Evolutionary conservation across 2,797 vertebrate genomes (phyloP).

Genomic region (Syngnathus rostellatus): DNA sequence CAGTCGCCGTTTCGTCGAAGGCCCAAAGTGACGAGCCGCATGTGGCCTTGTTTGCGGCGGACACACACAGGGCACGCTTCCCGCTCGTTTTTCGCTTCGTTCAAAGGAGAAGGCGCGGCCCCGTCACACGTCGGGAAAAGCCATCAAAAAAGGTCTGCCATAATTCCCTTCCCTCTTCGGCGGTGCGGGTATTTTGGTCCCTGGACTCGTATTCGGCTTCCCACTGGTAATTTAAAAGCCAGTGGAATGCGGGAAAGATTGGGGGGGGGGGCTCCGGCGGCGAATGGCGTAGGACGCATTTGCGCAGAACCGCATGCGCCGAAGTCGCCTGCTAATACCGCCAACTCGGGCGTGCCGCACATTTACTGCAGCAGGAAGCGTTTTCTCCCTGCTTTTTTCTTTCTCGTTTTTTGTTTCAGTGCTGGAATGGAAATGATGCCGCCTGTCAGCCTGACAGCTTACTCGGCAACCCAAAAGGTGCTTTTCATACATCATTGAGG

Average conservation of each 20-base stretch:
- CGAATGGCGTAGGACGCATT: slow-evolving; percentile 64
- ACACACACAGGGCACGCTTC: not conserved
- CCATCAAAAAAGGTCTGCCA: slow-evolving; percentile 26
- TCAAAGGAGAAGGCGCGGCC: slow-evolving; percentile 11
- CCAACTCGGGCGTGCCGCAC: slow-evolving; percentile 58
- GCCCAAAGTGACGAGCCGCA: not conserved
- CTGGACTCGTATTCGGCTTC: slow-evolving; percentile 70
- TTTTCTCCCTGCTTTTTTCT: slow-evolving; percentile 21
- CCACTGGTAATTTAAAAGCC: slow-evolving; percentile 75
- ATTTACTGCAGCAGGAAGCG: slow-evolving; percentile 50
- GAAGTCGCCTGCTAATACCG: slow-evolving; percentile 61
- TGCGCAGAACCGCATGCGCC: slow-evolving; percentile 64
- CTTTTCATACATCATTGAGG: no score
- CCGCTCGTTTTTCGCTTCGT: not conserved
- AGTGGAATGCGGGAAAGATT: slow-evolving; percentile 72
- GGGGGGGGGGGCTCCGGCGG: slow-evolving; percentile 65
- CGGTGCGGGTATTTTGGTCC: slow-evolving; percentile 1
- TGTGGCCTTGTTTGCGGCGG: not conserved
- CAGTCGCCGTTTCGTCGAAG: not conserved
- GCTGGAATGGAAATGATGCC: slow-evolving; percentile 42
- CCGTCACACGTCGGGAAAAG: slow-evolving; percentile 25
- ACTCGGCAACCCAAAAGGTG: slow-evolving; percentile 6
- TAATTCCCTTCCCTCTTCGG: slow-evolving; percentile 20
- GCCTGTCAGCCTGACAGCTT: slow-evolving; percentile 55
- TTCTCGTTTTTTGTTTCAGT: slow-evolving; percentile 30